Percentiles rank a stretch among this genome's conserved stretches.
These are phyloP conservation scores for Melitaea athalia DNA, from an alignment of 2,888 invertebrate species.

Conservation along the genomic window DNA sequence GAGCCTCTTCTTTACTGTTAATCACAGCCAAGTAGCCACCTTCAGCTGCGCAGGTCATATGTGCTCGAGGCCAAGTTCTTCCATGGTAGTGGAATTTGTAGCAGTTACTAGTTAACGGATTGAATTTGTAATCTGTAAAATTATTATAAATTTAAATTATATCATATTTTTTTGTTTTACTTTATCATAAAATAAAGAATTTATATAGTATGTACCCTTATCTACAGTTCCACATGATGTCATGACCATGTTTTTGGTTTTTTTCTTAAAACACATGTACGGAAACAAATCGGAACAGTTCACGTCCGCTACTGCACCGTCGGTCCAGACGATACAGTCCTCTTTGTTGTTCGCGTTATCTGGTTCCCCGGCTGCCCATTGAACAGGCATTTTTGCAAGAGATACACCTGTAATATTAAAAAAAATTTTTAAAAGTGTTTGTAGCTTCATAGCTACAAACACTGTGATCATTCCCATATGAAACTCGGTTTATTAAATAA, in stretches of 20 bases:
- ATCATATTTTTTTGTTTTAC: no score
- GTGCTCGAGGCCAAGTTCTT: slow-evolving; percentile 38
- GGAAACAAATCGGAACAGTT: slow-evolving; percentile 42
- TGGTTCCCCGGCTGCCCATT: slow-evolving; percentile 47
- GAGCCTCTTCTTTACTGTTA: slow-evolving; percentile 43
- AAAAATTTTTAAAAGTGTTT: no score
- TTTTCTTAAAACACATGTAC: slow-evolving; percentile 46
- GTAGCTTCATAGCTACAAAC: no score
- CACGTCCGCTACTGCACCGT: slow-evolving; percentile 44
- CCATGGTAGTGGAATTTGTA: slow-evolving; percentile 42
- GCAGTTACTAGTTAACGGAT: slow-evolving; percentile 37
- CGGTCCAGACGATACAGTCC: slow-evolving; percentile 41
- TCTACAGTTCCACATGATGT: slow-evolving; percentile 46
- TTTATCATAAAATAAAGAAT: no score
- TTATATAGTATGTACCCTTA: slow-evolving; percentile 32
- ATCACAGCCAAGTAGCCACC: slow-evolving; percentile 41
- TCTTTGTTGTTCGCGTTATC: slow-evolving; percentile 45
- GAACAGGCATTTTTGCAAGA: slow-evolving; percentile 42
- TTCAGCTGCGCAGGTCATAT: slow-evolving; percentile 42
- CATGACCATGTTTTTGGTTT: slow-evolving; percentile 25
- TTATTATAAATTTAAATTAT: background rate
- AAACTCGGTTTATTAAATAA: background rate
- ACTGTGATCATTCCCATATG: no score
- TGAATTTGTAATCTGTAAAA: slow-evolving; percentile 32
- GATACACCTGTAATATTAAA: slow-evolving; percentile 42